Evolutionary conservation across 2,888 invertebrate genomes (phyloP).

Genomic region (Acleris cristana): DNA sequence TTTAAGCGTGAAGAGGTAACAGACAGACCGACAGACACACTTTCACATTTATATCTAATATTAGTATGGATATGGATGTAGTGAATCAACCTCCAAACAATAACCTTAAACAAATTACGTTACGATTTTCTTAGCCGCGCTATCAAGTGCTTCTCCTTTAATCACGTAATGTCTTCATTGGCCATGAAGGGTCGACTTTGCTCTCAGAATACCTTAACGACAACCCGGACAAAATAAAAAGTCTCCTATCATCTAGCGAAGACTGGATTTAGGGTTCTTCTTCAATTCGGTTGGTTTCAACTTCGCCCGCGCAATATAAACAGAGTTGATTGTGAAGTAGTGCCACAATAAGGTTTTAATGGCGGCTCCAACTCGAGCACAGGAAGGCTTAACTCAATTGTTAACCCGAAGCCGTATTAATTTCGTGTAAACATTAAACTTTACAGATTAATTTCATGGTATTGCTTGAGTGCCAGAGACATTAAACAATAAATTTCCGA

Average conservation of each 20-base stretch:
- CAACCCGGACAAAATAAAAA: slow-evolving; percentile 28
- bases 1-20: too few species aligned
- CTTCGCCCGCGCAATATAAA: slow-evolving; percentile 23
- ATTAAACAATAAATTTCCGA: too few species aligned
- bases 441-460: neutral
- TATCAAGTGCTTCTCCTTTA: slow-evolving; percentile 21
- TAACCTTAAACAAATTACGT: neutral
- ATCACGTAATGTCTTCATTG: slow-evolving; percentile 34
- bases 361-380: slow-evolving; percentile 11
- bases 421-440: neutral
- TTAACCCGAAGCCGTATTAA: slow-evolving; percentile 7
- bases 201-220: slow-evolving; percentile 30
- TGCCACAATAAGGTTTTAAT: slow-evolving; percentile 34
- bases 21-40: too few species aligned
- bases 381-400: slow-evolving; percentile 13
- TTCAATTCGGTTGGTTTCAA: slow-evolving; percentile 4
- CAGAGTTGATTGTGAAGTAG: slow-evolving; percentile 35
- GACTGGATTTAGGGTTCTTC: neutral
- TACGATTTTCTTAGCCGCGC: slow-evolving; percentile 12
- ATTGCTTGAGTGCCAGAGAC: neutral
- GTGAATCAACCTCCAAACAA: neutral
- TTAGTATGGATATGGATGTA: too few species aligned
- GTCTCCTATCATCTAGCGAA: neutral
- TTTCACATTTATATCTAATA: too few species aligned
- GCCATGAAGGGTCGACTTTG: slow-evolving; percentile 35